Evolutionary conservation across 2,888 invertebrate genomes (phyloP).

Genomic region (Conops quadrifasciatus): DNA sequence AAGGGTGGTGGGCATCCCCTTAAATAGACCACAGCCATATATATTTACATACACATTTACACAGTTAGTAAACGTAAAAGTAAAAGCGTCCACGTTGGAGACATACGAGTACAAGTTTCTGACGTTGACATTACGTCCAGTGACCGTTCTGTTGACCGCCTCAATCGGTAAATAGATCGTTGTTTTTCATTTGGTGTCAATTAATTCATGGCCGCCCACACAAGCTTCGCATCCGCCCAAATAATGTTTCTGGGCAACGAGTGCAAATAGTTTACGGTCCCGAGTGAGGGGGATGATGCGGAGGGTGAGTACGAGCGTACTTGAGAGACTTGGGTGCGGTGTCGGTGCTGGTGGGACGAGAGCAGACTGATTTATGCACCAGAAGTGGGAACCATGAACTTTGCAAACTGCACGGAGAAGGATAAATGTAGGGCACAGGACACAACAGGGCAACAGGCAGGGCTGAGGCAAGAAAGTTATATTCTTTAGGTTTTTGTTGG

Average conservation of each 20-base stretch:
- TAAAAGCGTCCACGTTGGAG: background rate
- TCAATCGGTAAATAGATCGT: conserved; percentile 20
- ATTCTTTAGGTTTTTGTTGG: no score
- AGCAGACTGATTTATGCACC: conserved; percentile 30
- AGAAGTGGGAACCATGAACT: conserved; percentile 28
- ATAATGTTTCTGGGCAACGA: conserved; percentile 23
- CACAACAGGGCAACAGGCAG: background rate
- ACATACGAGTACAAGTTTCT: background rate
- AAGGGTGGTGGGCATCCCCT: no score
- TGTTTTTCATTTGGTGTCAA: conserved; percentile 24
- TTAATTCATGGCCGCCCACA: conserved; percentile 19
- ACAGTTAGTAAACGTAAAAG: background rate
- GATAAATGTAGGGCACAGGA: background rate
- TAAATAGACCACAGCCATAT: no score
- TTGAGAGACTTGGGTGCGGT: background rate
- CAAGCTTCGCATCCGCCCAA: conserved; percentile 23
- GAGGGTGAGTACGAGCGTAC: background rate
- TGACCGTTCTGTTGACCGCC: conserved; percentile 12
- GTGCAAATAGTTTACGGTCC: background rate
- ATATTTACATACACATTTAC: no score
- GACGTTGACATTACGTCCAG: background rate
- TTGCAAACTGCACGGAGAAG: background rate
- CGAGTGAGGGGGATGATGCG: background rate
- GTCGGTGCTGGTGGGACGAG: background rate
- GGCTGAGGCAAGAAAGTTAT: background rate